Evolutionary conservation across 2,888 invertebrate species (phyloP), one percentile per base, ranked within the genome.

Genomic region (Drosophila picticornis): DNA sequence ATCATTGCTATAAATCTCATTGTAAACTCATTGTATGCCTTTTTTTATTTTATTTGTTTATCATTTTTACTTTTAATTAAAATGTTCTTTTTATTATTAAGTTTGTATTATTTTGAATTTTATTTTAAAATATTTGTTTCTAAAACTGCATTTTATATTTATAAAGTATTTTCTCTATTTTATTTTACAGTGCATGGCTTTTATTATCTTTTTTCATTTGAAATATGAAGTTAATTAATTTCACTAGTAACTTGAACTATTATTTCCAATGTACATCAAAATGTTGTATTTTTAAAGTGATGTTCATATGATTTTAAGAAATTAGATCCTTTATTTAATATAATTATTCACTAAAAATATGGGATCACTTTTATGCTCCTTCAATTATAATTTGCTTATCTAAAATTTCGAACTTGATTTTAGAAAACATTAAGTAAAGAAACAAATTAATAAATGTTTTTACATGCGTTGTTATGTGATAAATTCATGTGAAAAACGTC

Each of bases 401-500:
- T 32, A 32, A 4, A 11, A 0, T 11, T 32, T 32, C 32, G 32
- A 32, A 32, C 2, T 13, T 13, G 34, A 16, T 34, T 5, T 16
- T n/a, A 2, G n/a, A 10, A 40, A n/a, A n/a, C n/a, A n/a, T n/a
- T 4, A 40, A 40, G 10, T n/a, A 1, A 38, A 38, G 9, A 9
- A n/a, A n/a, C n/a, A 5, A 43, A 11, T 2, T 6, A 11, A 40
- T 22, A 2, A 2, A 11, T 40, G n/a, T 11, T 6, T 36, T 16
- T n/a, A 32, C 11, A 32, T 1, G 0, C 1, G n/a, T n/a, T n/a
- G 10, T 5, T 36, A n/a, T 31, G 50, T 2, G 27, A 32, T 34
- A 29, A 56, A 46, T 27, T 62, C 52, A 65, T 53, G 66, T 72
- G 66, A 43, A 27, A 34, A 59, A 36, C 22, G 38, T 57, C 53